Conservation (phyloP, 2,113 vertebrate genomes). For the Entomyzon cyanotis region DNA sequence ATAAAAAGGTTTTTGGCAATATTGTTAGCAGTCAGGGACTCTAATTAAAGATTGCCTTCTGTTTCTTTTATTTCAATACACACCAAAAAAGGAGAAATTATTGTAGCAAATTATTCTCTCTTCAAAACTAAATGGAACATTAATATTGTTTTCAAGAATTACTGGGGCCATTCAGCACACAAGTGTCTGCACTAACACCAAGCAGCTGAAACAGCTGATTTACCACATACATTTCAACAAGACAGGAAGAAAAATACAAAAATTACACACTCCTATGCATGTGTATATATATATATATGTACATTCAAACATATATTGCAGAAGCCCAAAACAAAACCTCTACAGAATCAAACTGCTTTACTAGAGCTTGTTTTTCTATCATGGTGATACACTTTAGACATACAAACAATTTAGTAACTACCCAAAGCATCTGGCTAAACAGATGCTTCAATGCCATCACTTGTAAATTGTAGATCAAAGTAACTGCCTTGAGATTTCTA, state of each 20-base stretch:
- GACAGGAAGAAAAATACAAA: background rate
- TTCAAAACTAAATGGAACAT: background rate
- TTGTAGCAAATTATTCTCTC: background rate
- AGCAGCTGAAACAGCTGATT: background rate
- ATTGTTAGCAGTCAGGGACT: background rate
- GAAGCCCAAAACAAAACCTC: background rate
- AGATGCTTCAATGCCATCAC: background rate
- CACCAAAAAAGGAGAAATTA: background rate
- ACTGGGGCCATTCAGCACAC: background rate
- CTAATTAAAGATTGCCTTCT: background rate
- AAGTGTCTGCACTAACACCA: background rate
- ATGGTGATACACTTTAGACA: background rate
- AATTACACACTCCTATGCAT: too few relatives aligned
- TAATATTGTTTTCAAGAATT: background rate
- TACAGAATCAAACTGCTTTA: background rate
- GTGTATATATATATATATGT: accelerated
- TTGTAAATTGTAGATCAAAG: background rate
- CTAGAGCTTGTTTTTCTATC: background rate
- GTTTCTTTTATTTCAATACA: background rate
- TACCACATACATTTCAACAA: background rate
- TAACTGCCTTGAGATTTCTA: background rate
- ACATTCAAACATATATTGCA: background rate
- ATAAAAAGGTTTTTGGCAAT: background rate
- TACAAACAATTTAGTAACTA: background rate
- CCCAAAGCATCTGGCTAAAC: slow-evolving; percentile 9